Evolutionary conservation across 2,888 invertebrate genomes (phyloP), one percentile per base, ranked within the genome.

Genomic region (Erebia palarica): DNA sequence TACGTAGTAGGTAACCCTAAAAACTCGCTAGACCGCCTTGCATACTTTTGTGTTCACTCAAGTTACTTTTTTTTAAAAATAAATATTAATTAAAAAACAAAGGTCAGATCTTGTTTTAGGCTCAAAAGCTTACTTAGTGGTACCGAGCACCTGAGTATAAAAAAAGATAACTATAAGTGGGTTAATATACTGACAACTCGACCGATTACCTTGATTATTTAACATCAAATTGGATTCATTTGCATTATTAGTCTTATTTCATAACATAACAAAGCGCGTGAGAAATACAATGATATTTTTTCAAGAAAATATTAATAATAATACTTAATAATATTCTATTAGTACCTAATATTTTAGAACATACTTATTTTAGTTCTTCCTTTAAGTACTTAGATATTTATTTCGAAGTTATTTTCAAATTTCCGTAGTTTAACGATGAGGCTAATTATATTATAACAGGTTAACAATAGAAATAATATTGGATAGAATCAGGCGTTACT

Each of bases 101-200:
- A 63, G 63, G 63, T 63, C 63, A 49, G 21, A 21, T 63, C 47
- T 63, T 47, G 47, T 63, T 63, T 14, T 49, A 21, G 63, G 49
- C 8, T 63, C 21, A 49, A 18, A 63, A 18, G 61, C 49, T 49
- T 18, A 21, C 14, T 3, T 3, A 63, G 21, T 21, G 47, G 18
- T 7, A 18, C 10, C 42, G 14, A 63, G 21, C 47, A 63, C 18
- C 21, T 63, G 1, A 13, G 1, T 49, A 47, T 13, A 4, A 57
- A 27, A 13, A 27, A 13, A 58, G 1, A 57, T 21, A 1, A 57
- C 21, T 18, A 18, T 44, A 27, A 58, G 58, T 58, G 21, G 27
- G 61, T 61, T 1, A 42, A 11, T 47, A 47, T 18, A 4, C 11
- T 44, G 61, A 61, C 44, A 47, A 61, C 61, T 61, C 44, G 61